Evolutionary conservation across 2,113 vertebrate genomes (phyloP).

Genomic region (Haplochromis vanheusdeni): DNA sequence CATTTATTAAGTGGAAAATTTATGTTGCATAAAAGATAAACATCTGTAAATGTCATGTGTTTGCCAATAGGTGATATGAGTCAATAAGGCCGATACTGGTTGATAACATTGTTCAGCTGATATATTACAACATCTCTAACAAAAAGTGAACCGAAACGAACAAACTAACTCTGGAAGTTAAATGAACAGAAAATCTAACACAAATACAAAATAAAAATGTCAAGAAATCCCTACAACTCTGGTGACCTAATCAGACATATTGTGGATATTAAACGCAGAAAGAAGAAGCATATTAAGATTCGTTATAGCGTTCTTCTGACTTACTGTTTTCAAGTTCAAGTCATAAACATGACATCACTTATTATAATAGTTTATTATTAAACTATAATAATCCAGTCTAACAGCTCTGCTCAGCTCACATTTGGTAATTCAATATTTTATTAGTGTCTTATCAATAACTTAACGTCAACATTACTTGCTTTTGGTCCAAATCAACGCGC

Average conservation of each 20-base stretch:
- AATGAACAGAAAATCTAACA: not conserved
- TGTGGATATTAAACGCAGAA: not conserved
- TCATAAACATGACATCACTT: not conserved
- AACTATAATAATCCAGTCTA: not conserved
- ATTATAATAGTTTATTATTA: not conserved
- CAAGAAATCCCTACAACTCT: not conserved
- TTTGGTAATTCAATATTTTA: not conserved
- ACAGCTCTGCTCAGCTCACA: not conserved
- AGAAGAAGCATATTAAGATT: not conserved
- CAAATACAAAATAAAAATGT: not conserved
- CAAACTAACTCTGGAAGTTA: not conserved
- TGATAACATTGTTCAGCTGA: not conserved
- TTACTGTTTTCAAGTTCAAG: not conserved
- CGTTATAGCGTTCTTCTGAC: not conserved
- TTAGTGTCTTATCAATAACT: not conserved
- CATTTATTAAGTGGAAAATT: not conserved
- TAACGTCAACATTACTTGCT: not conserved
- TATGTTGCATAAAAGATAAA: not conserved
- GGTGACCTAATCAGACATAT: not conserved
- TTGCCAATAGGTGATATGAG: not conserved
- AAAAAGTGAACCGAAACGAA: not conserved
- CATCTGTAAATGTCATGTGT: not conserved
- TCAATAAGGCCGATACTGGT: not conserved
- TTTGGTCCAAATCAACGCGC: not conserved
- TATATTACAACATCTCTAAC: not conserved